Conservation (phyloP, 2,797 vertebrate genomes). For the Typhlichthys eigenmanni region DNA sequence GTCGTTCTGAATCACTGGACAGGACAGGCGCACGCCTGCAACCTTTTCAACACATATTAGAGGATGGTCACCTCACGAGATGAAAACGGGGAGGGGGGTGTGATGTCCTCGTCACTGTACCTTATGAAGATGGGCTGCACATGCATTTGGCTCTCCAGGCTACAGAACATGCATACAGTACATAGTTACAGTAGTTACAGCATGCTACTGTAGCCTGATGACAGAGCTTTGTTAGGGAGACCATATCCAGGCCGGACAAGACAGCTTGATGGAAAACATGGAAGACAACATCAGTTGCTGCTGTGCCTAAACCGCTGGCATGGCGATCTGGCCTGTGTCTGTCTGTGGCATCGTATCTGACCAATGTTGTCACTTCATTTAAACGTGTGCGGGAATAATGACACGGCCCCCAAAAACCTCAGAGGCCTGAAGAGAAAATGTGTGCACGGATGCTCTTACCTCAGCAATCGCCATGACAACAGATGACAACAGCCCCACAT, state of each 20-base stretch:
- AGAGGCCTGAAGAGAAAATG: constrained; percentile 44
- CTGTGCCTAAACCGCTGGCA: no score
- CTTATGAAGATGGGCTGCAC: constrained; percentile 58
- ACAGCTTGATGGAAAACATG: not conserved
- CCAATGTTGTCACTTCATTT: not conserved
- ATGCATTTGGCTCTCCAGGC: constrained; percentile 40
- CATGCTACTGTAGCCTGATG: constrained; percentile 4
- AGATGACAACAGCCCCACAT: constrained; percentile 47
- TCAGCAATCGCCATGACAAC: constrained; percentile 58
- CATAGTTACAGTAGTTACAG: constrained; percentile 24
- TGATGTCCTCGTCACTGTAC: constrained; percentile 46
- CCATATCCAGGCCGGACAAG: no score
- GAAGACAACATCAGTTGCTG: not conserved
- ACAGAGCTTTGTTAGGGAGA: no score
- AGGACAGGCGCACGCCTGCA: constrained; percentile 36
- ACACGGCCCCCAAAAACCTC: constrained; percentile 26
- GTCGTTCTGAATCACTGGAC: constrained; percentile 68
- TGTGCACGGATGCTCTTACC: constrained; percentile 30
- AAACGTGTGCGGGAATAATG: not conserved
- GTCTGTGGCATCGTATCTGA: no score
- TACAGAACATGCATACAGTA: constrained; percentile 14
- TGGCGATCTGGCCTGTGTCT: no score
- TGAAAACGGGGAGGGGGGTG: constrained; percentile 38
- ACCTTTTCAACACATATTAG: constrained; percentile 63
- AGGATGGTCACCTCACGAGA: constrained; percentile 66